A percentile compares a stretch with the other conserved stretches of the same genome.
phyloP scores from a whole-genome alignment of 2,797 vertebrate species.

The Vireo griseus region DNA sequence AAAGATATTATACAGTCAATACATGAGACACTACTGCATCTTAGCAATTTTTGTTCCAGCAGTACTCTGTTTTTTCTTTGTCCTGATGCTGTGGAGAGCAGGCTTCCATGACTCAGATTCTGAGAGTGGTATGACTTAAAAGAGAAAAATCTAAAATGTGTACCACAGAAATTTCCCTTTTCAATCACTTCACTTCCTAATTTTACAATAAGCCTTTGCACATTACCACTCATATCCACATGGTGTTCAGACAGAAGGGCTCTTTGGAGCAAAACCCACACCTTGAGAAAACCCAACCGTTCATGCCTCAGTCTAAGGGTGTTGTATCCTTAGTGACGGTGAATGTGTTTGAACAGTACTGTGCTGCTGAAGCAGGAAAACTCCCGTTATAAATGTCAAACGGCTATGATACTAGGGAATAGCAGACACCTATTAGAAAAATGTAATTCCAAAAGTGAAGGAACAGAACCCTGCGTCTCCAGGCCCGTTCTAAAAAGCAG shows the following conservation, averaged over 20 bases:
- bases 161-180: neutral
- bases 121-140: neutral
- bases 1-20: neutral
- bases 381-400: neutral
- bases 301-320: neutral
- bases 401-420: accelerated
- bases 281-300: neutral
- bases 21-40: neutral
- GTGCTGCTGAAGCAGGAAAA: neutral
- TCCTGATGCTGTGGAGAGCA: neutral
- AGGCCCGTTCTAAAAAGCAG: neutral
- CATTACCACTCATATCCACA: neutral
- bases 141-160: neutral
- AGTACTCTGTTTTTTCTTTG: neutral
- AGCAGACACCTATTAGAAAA: neutral
- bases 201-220: constrained; percentile 24
- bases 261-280: neutral
- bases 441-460: neutral
- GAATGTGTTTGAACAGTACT: neutral
- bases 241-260: neutral
- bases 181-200: constrained; percentile 16
- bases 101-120: neutral
- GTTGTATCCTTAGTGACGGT: accelerated
- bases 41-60: neutral
- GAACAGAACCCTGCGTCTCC: neutral